Base-by-base conservation (phyloP, 1,140 invertebrate genomes). In the Drosophila trapezifrons region DNA sequence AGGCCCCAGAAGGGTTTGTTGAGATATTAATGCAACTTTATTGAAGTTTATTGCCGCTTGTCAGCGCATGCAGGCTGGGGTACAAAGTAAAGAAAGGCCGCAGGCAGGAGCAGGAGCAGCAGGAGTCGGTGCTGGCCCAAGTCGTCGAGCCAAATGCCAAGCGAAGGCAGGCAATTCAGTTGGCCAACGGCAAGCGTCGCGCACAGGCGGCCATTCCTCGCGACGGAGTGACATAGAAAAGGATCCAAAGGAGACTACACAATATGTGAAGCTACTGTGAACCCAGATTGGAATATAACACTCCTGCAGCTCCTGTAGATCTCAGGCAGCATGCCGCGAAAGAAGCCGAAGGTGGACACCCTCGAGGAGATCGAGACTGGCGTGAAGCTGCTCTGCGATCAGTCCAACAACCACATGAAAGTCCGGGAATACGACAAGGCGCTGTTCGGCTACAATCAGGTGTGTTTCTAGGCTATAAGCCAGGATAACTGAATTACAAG, bases 381-480 rank as follows among this genome's bases (percentile, higher is more conserved):
- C 71, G 94, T 94, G 20, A 94, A 95, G 80, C 74, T 94, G 17
- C 91, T 94, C 57, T 93, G 94, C 20, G 95, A 96, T 84, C 96
- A 96, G 91, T 95, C 95, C 18, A 93, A 93, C 2, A 95, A 94
- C 62, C 95, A 96, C 77, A 93, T 95, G 69, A 96, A 96, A 92
- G 94, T 93, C 75, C 94, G 95, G 13, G 94, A 95, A 83, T 95
- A 95, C 66, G 92, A 93, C 12, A 94, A 95, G 86, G 95, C 95
- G 0, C 76, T 96, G 2, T 80, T 91, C 9, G 93, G 95, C 3
- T 95, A 96, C 60, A 93, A 94, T 86, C 94, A 95, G 94, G 96
- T 96, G 92, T 25, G 37, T 17, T 4, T 0, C 7, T 4, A 1
- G 1, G 5, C 17, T 22, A 7, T n/a, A 20, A n/a, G 15, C 12